Evolutionary conservation across 2,888 invertebrate species (phyloP).

Genomic region (Pachymerium ferrugineum): DNA sequence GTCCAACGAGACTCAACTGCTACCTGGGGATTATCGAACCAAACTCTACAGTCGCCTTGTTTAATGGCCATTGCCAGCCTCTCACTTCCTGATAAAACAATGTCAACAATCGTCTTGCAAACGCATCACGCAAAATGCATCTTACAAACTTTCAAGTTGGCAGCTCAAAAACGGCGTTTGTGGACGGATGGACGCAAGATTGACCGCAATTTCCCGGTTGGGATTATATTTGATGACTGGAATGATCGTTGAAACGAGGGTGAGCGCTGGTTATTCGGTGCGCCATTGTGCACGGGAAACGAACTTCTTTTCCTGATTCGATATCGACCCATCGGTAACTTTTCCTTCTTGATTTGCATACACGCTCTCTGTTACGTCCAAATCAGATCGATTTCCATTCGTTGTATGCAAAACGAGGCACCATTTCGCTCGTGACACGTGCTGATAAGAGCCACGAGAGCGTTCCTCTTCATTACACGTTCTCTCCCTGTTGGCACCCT

Average conservation of each 20-base stretch:
- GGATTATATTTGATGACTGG: conserved; percentile 15
- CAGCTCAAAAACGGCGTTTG: not conserved
- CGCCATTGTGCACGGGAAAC: conserved; percentile 16
- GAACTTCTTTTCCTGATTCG: conserved; percentile 18
- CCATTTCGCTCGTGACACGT: conserved; percentile 13
- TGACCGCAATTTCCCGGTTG: conserved; percentile 17
- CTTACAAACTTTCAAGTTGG: not conserved
- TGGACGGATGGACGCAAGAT: conserved; percentile 3
- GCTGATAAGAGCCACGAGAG: conserved; percentile 13
- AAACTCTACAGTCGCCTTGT: not conserved
- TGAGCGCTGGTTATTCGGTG: conserved; percentile 7
- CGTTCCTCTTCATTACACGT: conserved; percentile 14
- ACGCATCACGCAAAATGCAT: not conserved
- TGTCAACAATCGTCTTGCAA: conserved; percentile 1
- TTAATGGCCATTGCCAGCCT: conserved; percentile 7
- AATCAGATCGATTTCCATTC: conserved; percentile 19
- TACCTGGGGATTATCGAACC: not conserved
- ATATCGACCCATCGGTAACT: conserved; percentile 17
- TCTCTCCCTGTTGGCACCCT: not conserved
- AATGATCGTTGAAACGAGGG: not conserved
- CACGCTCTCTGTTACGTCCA: conserved; percentile 17
- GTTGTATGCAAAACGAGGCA: conserved; percentile 17
- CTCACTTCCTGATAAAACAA: conserved; percentile 11
- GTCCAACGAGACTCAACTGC: conserved; percentile 13
- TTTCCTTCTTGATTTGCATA: conserved; percentile 19